Percentiles rank a stretch among this genome's conserved stretches.
Evolutionary conservation across 2,888 invertebrate genomes (phyloP).

Genomic region (Pantelozetes paolii): DNA sequence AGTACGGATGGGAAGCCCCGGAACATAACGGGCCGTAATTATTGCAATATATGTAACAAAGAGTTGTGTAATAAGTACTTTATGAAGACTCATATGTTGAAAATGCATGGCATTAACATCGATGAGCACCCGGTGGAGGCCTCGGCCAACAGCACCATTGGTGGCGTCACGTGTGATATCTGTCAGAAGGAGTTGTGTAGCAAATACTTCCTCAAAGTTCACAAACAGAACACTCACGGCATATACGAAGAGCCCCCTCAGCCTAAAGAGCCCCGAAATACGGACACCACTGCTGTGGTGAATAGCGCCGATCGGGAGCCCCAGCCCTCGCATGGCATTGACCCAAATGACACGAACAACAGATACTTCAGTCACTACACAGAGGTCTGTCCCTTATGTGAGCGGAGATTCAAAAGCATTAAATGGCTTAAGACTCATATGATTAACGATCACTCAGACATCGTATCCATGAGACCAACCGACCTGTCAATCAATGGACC

Average conservation of each 20-base stretch:
- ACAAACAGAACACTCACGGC: slow-evolving; percentile 96
- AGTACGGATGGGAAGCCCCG: slow-evolving; percentile 41
- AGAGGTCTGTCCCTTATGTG: slow-evolving; percentile 78
- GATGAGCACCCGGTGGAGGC: slow-evolving; percentile 64
- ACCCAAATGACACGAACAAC: slow-evolving; percentile 47
- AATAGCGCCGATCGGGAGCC: slow-evolving; percentile 32
- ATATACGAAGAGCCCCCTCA: slow-evolving; percentile 67
- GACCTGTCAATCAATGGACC: slow-evolving; percentile 31
- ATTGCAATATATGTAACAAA: slow-evolving; percentile 96
- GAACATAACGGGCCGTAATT: slow-evolving; percentile 59
- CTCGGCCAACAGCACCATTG: slow-evolving; percentile 70
- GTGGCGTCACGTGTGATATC: slow-evolving; percentile 91
- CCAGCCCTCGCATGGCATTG: slow-evolving; percentile 45
- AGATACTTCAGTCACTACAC: slow-evolving; percentile 48
- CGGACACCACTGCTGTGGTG: neutral
- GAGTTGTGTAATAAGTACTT: slow-evolving; percentile 99
- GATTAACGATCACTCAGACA: slow-evolving; percentile 74
- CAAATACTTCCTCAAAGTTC: slow-evolving; percentile 93
- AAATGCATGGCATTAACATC: slow-evolving; percentile 94
- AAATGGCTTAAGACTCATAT: slow-evolving; percentile 84
- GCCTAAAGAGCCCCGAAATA: slow-evolving; percentile 47
- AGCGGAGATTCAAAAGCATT: slow-evolving; percentile 76
- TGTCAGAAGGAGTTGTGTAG: slow-evolving; percentile 98
- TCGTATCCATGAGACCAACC: slow-evolving; percentile 52
- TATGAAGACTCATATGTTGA: slow-evolving; percentile 98